Percentiles rank a stretch among this genome's conserved stretches.
phyloP scores from a whole-genome alignment of 2,797 vertebrate genomes.

The Oreochromis mossambicus region DNA sequence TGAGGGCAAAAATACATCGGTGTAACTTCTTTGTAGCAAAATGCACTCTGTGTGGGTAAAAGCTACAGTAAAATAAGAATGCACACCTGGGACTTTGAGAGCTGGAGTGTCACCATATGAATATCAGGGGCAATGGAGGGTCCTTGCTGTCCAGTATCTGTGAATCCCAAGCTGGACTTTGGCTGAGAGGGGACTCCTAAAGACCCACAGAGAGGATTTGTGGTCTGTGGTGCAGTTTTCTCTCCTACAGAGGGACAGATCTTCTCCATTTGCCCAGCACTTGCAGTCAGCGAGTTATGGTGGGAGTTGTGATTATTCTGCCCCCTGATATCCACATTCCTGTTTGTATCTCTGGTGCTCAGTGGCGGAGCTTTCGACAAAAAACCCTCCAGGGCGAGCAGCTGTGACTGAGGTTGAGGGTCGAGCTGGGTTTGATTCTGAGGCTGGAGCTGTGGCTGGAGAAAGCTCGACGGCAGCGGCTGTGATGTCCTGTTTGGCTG shows the following conservation, averaged over 20 bases:
- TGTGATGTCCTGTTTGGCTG: conserved; percentile 45
- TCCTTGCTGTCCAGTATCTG: conserved; percentile 70
- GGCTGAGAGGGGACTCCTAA: conserved; percentile 60
- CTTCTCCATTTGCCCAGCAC: conserved; percentile 64
- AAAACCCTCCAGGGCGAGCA: conserved; percentile 67
- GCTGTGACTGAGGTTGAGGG: conserved; percentile 52
- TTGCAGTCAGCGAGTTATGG: conserved; percentile 24
- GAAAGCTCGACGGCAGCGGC: conserved; percentile 42
- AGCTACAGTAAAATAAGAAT: neutral
- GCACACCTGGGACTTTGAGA: conserved; percentile 92
- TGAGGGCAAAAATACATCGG: neutral
- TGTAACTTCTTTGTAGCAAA: neutral
- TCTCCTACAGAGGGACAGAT: conserved; percentile 61
- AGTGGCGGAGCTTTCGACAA: conserved; percentile 61
- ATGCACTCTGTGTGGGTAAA: neutral
- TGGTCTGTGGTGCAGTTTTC: conserved; percentile 48
- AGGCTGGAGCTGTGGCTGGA: conserved; percentile 54
- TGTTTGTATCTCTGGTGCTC: conserved; percentile 55
- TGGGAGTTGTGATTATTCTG: conserved; percentile 54
- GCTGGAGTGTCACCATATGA: conserved; percentile 89
- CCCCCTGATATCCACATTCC: conserved; percentile 42
- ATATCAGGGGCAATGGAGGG: conserved; percentile 80
- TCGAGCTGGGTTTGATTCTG: conserved; percentile 48
- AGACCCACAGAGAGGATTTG: conserved; percentile 54
- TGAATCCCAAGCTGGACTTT: conserved; percentile 61